Evolutionary conservation across 2,797 vertebrate genomes (phyloP).

Genomic region (Platyrinchus mystaceus): DNA sequence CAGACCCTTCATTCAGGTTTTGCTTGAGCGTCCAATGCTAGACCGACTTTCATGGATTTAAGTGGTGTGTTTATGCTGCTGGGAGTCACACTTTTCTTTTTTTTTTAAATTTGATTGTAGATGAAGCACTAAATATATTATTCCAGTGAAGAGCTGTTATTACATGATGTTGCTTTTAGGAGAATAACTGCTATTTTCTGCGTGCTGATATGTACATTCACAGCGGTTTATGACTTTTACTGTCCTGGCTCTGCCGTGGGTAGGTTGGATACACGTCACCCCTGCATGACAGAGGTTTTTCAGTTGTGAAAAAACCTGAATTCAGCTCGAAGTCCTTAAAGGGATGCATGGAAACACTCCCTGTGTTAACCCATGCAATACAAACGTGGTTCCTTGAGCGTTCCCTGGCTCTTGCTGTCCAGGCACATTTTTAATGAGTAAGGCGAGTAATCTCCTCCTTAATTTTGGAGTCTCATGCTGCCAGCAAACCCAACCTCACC

Average conservation of each 20-base stretch:
- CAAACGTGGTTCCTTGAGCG: background rate
- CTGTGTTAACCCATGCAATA: rapidly evolving
- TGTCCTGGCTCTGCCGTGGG: background rate
- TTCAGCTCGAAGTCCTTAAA: background rate
- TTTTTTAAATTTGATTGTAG: conserved; percentile 2
- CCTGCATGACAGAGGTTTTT: background rate
- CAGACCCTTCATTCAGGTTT: background rate
- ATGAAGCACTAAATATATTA: conserved; percentile 36
- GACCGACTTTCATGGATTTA: background rate
- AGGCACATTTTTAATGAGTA: background rate
- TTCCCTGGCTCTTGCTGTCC: background rate
- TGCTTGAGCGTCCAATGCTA: background rate
- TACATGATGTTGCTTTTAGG: background rate
- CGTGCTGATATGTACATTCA: background rate
- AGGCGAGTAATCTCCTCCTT: background rate
- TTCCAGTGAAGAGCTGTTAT: conserved; percentile 14
- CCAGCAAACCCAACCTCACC: background rate
- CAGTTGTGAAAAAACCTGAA: background rate
- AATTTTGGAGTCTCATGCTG: conserved; percentile 19
- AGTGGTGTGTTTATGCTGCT: conserved; percentile 26
- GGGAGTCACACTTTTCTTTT: background rate
- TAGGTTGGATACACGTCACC: background rate
- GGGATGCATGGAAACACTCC: background rate
- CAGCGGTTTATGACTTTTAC: background rate
- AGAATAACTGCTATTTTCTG: conserved; percentile 17